Evolutionary conservation across 2,797 vertebrate species (phyloP).

Genomic region (Alfaro cultratus): DNA sequence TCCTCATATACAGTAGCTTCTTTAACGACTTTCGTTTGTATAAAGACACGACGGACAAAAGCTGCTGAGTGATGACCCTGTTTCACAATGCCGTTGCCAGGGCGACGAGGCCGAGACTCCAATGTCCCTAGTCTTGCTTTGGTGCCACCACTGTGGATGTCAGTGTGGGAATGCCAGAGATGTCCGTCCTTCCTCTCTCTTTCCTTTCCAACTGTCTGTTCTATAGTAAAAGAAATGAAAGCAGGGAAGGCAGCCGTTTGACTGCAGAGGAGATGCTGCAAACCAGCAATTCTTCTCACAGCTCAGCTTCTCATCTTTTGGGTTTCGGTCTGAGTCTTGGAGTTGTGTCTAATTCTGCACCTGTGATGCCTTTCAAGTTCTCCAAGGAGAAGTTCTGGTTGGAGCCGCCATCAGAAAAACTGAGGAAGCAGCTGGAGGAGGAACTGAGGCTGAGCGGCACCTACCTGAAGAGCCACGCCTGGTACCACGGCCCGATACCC

Average conservation of each 20-base stretch:
- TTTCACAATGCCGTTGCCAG: slow-evolving; percentile 63
- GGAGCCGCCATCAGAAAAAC: slow-evolving; percentile 85
- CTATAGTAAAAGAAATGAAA: slow-evolving; percentile 13
- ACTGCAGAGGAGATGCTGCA: not conserved
- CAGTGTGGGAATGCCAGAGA: slow-evolving; percentile 62
- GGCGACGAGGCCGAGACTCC: slow-evolving; percentile 54
- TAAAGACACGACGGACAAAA: slow-evolving; percentile 56
- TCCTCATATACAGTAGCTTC: slow-evolving; percentile 64
- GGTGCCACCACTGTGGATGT: slow-evolving; percentile 44
- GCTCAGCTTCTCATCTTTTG: not conserved
- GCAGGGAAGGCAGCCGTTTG: slow-evolving; percentile 11
- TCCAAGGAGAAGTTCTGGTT: slow-evolving; percentile 92
- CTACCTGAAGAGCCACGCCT: slow-evolving; percentile 89
- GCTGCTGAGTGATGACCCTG: slow-evolving; percentile 58
- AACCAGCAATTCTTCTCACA: not conserved
- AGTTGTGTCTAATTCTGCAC: slow-evolving; percentile 3
- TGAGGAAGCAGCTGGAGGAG: slow-evolving; percentile 91
- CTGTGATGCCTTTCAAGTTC: slow-evolving; percentile 82
- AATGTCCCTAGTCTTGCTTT: slow-evolving; percentile 30
- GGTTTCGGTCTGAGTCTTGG: not conserved
- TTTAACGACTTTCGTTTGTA: slow-evolving; percentile 24
- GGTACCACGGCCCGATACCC: slow-evolving; percentile 92
- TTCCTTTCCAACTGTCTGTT: not conserved
- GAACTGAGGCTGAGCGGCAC: slow-evolving; percentile 89
- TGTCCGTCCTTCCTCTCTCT: slow-evolving; percentile 21